Evolutionary conservation across 2,888 invertebrate species (phyloP).

Genomic region (Melieria picta): DNA sequence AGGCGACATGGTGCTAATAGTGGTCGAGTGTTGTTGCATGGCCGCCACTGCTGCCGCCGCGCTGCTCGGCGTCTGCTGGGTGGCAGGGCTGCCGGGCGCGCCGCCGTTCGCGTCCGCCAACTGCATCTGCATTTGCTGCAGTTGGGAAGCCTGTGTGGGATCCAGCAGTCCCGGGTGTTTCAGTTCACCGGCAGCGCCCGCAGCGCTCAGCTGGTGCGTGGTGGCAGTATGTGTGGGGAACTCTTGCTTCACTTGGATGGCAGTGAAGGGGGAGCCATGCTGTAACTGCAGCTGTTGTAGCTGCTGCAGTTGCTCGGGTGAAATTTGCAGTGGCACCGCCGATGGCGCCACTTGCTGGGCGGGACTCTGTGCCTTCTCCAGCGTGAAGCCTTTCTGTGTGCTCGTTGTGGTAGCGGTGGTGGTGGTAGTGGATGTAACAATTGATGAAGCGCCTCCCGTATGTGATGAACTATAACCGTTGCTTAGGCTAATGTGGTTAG

Average conservation of each 20-base stretch:
- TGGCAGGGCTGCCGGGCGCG: conserved; percentile 66
- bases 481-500: conserved; percentile 1
- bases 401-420: conserved; percentile 8
- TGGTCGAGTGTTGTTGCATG: conserved; percentile 69
- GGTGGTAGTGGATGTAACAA: conserved; percentile 17
- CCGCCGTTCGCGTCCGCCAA: conserved; percentile 50
- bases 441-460: background rate
- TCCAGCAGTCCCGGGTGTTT: conserved; percentile 66
- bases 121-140: conserved; percentile 67
- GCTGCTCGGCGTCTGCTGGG: conserved; percentile 64
- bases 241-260: conserved; percentile 66
- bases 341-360: conserved; percentile 65
- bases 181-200: conserved; percentile 47
- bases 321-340: conserved; percentile 64
- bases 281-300: conserved; percentile 72
- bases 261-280: conserved; percentile 69
- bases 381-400: conserved; percentile 35
- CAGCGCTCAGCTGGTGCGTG: conserved; percentile 45
- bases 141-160: conserved; percentile 66
- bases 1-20: conserved; percentile 81
- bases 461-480: conserved; percentile 10
- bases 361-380: conserved; percentile 73
- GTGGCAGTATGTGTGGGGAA: conserved; percentile 57
- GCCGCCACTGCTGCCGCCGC: conserved; percentile 50
- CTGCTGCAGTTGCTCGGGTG: conserved; percentile 69